These are phyloP conservation scores for Drosophila anomalata DNA, from an alignment of 2,888 invertebrate genomes.

Conservation along the genomic window DNA sequence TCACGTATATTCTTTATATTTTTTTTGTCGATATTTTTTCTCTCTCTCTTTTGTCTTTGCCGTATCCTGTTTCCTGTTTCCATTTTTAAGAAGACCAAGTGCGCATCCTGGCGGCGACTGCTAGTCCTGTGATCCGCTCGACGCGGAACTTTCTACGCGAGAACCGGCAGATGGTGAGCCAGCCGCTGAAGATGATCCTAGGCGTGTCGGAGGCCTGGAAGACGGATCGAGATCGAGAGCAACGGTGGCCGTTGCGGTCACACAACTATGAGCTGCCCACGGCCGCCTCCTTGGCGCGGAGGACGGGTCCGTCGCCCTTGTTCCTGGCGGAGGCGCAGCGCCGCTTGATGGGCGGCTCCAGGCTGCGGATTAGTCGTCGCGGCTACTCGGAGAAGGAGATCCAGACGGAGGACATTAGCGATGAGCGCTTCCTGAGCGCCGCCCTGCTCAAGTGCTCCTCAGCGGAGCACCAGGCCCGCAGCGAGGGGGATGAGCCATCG, in stretches of 20 bases:
- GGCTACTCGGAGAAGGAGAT: conserved; percentile 54
- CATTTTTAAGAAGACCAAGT: conserved; percentile 6
- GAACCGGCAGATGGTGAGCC: conserved; percentile 47
- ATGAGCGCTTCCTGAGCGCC: conserved; percentile 57
- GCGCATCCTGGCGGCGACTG: neutral
- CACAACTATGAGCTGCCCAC: conserved; percentile 48
- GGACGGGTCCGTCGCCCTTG: conserved; percentile 8
- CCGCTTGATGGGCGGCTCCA: neutral
- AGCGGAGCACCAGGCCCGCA: conserved; percentile 16
- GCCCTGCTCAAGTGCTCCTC: conserved; percentile 48
- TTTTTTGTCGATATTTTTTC: too few species aligned
- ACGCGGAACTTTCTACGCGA: conserved; percentile 59
- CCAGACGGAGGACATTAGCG: conserved; percentile 62
- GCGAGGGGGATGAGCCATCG: conserved; percentile 52
- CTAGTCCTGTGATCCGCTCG: neutral
- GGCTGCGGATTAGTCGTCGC: neutral
- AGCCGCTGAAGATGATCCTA: conserved; percentile 14
- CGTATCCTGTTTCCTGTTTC: conserved; percentile 1
- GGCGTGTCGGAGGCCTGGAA: neutral
- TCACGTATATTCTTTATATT: conserved; percentile 12
- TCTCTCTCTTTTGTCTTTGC: conserved; percentile 2
- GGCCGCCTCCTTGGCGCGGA: conserved; percentile 39
- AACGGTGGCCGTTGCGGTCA: neutral
- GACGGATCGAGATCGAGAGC: neutral
- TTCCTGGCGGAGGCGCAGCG: neutral